A percentile compares a stretch with the other conserved stretches of the same genome.
Conservation (phyloP, 2,888 invertebrate genomes). For the Sesia apiformis region DNA sequence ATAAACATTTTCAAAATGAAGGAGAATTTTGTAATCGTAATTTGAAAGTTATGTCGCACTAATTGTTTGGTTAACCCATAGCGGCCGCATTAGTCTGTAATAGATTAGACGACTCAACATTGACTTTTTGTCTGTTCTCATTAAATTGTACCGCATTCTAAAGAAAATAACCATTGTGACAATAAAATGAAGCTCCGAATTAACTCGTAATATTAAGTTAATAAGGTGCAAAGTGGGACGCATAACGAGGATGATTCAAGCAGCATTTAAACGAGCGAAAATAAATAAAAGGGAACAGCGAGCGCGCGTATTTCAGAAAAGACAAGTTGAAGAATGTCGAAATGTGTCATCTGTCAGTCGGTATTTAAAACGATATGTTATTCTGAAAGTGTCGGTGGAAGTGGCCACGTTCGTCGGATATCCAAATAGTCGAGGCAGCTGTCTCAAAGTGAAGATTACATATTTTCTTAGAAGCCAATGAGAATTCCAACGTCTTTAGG, state of each 20-base stretch:
- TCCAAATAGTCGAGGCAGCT: conserved; percentile 64
- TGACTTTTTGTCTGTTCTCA: conserved; percentile 46
- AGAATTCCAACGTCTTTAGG: conserved; percentile 40
- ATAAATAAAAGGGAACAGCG: conserved; percentile 49
- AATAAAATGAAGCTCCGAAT: conserved; percentile 1
- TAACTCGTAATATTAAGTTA: not conserved
- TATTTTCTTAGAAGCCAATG: conserved; percentile 46
- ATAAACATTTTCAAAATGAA: not conserved
- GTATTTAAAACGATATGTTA: conserved; percentile 73
- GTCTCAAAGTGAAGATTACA: conserved; percentile 49
- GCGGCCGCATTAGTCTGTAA: conserved; percentile 38
- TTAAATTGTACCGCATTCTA: conserved; percentile 39
- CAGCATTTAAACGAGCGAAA: conserved; percentile 31
- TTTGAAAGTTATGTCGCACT: conserved; percentile 17
- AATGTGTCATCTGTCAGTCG: conserved; percentile 74
- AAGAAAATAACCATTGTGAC: conserved; percentile 21
- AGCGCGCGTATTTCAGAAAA: conserved; percentile 58
- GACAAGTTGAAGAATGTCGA: conserved; percentile 74
- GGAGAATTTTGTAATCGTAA: conserved; percentile 8
- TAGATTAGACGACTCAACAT: conserved; percentile 37
- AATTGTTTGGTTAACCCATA: conserved; percentile 42
- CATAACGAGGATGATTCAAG: conserved; percentile 17
- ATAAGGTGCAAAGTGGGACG: not conserved
- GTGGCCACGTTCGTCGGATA: conserved; percentile 45
- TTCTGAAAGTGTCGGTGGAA: conserved; percentile 50